phyloP scores from a whole-genome alignment of 2,888 invertebrate genomes.

The Rhagium mordax region DNA sequence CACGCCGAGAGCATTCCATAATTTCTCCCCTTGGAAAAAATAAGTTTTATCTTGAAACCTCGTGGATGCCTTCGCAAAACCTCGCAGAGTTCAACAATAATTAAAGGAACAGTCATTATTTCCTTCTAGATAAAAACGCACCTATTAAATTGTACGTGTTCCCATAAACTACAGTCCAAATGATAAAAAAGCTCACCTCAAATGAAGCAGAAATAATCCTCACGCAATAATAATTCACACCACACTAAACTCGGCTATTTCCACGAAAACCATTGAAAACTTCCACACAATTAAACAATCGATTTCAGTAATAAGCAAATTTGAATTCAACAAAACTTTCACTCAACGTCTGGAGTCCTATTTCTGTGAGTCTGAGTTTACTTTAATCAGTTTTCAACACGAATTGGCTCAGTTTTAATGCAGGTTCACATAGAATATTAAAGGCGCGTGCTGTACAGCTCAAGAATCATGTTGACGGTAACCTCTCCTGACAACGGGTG shows the following conservation, averaged over 20 bases:
- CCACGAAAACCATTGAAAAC: constrained; percentile 21
- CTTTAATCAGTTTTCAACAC: constrained; percentile 6
- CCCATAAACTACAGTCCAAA: not conserved
- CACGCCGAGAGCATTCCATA: not conserved
- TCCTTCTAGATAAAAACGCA: not conserved
- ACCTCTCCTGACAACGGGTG: constrained; percentile 27
- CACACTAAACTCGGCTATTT: constrained; percentile 22
- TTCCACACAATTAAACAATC: constrained; percentile 31
- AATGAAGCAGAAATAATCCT: constrained; percentile 26
- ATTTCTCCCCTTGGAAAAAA: not conserved
- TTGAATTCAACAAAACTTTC: constrained; percentile 11
- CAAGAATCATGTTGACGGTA: constrained; percentile 21
- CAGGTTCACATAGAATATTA: constrained; percentile 11
- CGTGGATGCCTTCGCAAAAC: not conserved
- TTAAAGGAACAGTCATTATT: constrained; percentile 10
- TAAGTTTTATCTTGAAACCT: not conserved
- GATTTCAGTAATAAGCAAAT: constrained; percentile 4
- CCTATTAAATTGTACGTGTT: not conserved
- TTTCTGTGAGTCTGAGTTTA: constrained; percentile 3
- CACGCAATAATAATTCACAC: constrained; percentile 31
- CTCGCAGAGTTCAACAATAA: not conserved
- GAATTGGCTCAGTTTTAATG: not conserved
- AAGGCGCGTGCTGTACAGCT: constrained; percentile 12
- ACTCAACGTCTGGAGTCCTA: constrained; percentile 1
- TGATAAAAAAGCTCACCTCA: constrained; percentile 24